Conservation (phyloP, 1,140 invertebrate species). For the Limonius californicus region DNA sequence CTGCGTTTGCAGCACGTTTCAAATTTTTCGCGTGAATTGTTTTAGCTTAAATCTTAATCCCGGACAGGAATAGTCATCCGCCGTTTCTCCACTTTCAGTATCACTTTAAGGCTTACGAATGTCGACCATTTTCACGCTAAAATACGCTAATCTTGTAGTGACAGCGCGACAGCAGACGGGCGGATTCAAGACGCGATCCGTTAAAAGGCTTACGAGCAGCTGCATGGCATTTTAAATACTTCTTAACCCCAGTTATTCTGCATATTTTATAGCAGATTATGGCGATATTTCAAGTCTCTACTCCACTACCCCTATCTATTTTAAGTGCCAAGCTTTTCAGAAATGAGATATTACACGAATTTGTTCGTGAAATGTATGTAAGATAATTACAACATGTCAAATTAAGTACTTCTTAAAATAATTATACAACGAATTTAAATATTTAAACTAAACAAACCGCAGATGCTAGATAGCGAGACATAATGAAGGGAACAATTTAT, state of each 20-base stretch:
- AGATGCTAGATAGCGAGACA: too few species aligned
- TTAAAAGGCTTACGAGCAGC: constrained; percentile 20
- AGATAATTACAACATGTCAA: too few species aligned
- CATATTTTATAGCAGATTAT: constrained; percentile 31
- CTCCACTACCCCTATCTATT: not conserved
- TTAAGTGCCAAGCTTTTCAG: not conserved
- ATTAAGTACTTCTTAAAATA: too few species aligned
- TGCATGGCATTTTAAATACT: constrained; percentile 25
- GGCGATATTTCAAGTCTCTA: constrained; percentile 7
- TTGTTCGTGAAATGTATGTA: too few species aligned
- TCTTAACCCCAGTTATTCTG: constrained; percentile 22
- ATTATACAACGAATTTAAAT: too few species aligned
- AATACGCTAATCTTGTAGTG: constrained; percentile 1
- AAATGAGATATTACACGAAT: constrained; percentile 6
- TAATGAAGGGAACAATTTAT: too few species aligned
- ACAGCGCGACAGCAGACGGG: not conserved
- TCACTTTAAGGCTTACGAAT: not conserved
- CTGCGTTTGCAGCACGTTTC: too few species aligned
- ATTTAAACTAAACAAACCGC: too few species aligned
- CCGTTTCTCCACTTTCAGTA: not conserved
- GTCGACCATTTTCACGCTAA: not conserved
- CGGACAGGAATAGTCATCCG: too few species aligned
- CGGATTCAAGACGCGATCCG: constrained; percentile 2
- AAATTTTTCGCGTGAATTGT: too few species aligned
- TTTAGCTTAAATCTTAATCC: too few species aligned